Evolutionary conservation across 2,113 vertebrate species (phyloP), one percentile per base, ranked within the genome.

Genomic region (Phrynosoma platyrhinos): DNA sequence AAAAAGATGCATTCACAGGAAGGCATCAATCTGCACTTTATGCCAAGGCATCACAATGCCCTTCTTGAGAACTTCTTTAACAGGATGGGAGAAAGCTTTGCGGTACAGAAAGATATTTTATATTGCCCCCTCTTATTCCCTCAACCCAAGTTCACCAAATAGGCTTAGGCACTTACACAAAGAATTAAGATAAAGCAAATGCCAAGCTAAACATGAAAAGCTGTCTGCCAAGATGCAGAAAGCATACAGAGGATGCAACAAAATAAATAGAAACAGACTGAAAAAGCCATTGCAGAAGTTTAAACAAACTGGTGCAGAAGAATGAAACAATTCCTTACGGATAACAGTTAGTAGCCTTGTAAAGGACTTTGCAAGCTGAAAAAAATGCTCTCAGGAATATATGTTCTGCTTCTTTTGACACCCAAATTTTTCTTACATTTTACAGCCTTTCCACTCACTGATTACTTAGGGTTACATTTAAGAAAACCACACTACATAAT

Each of bases 1-100:
- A 96, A 94, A 97, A 93, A 52, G 75, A 75, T 82, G 90, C 87
- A 94, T 96, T 96, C 96, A 97, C 87, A 92, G 74, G 80, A 94
- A 96, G 91, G 85, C 95, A 96, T 95, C 91, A 91, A 87, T 96
- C 92, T 91, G 87, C 25, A 82, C 82, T 95, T 95, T 85, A 55
- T 96, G 94, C 95, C 95, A 96, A 93, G 86, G 77, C 0, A 89
- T 58, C 25, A 96, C 95, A 96, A 96, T 95, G 87, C 93, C 79
- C 66, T 95, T 92, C 93, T 96, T 96, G 93, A 97, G 91, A 74
- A 53, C 85, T 93, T 94, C 81, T 89, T 83, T 90, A 95, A 89
- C 4, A 27, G 84, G 79, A 91, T 86, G 94, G 90, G 94, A 85
- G 91, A 96, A 94, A 88, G 71, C 85, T 84, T 93, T 87, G 87